Percentiles rank a stretch among this genome's conserved stretches.
phyloP scores from a whole-genome alignment of 2,888 invertebrate species.

The Heliconius ismenius region DNA sequence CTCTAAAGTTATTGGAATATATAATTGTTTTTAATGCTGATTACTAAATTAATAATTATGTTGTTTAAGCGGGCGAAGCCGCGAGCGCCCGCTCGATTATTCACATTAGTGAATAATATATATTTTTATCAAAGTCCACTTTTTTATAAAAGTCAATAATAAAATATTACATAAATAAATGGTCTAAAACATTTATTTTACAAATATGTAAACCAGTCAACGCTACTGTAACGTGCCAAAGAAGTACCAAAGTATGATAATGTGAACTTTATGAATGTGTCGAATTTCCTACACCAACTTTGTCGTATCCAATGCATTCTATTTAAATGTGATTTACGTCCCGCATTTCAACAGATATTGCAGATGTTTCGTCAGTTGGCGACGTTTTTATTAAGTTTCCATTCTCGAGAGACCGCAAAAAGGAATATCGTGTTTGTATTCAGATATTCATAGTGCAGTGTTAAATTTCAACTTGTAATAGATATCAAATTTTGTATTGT shows the following conservation, averaged over 20 bases:
- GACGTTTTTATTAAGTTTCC: conserved; percentile 60
- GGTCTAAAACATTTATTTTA: too few species aligned
- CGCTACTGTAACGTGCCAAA: not conserved
- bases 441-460: conserved; percentile 41
- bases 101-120: too few species aligned
- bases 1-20: too few species aligned
- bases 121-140: too few species aligned
- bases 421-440: conserved; percentile 44
- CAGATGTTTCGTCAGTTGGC: conserved; percentile 61
- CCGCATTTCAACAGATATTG: conserved; percentile 63
- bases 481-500: conserved; percentile 24
- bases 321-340: conserved; percentile 64
- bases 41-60: too few species aligned
- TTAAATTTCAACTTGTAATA: conserved; percentile 42
- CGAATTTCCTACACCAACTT: conserved; percentile 62
- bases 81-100: too few species aligned
- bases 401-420: conserved; percentile 41
- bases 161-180: too few species aligned
- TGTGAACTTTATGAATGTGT: conserved; percentile 49
- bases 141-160: too few species aligned
- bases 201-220: not conserved
- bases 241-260: conserved; percentile 9
- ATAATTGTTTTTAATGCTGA: too few species aligned
- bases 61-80: too few species aligned
- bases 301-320: conserved; percentile 60